Percentiles rank a stretch among this genome's conserved stretches.
phyloP scores from a whole-genome alignment of 2,113 vertebrate genomes.

The Mustelus asterias region DNA sequence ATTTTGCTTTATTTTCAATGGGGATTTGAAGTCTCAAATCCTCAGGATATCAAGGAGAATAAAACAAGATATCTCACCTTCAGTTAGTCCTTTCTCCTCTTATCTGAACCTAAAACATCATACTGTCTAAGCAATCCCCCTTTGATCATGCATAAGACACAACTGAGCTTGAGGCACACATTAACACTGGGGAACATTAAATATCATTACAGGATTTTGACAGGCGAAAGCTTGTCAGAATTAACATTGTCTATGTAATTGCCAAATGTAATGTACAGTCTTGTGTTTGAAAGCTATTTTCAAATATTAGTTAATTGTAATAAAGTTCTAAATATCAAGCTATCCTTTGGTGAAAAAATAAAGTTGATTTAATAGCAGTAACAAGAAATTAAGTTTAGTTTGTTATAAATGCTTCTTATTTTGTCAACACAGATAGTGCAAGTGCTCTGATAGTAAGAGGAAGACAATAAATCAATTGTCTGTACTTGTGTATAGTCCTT shows the following conservation, averaged over 20 bases:
- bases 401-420: background rate
- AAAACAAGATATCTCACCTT: slow-evolving; percentile 37
- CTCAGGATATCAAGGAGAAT: slow-evolving; percentile 34
- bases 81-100: slow-evolving; percentile 32
- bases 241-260: slow-evolving; percentile 28
- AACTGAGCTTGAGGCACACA: slow-evolving; percentile 25
- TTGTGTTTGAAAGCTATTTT: background rate
- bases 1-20: slow-evolving; percentile 29
- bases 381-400: background rate
- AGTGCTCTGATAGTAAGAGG: background rate
- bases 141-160: slow-evolving; percentile 37
- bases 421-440: background rate
- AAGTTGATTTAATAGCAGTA: background rate
- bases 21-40: slow-evolving; percentile 31
- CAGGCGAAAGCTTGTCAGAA: slow-evolving; percentile 29
- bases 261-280: slow-evolving; percentile 14
- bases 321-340: background rate
- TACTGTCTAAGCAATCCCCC: slow-evolving; percentile 34
- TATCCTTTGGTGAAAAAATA: background rate
- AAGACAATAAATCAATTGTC: background rate
- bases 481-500: background rate
- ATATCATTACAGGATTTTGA: slow-evolving; percentile 31
- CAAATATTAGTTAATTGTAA: slow-evolving; percentile 21
- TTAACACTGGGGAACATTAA: slow-evolving; percentile 35
- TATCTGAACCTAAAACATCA: slow-evolving; percentile 36